Evolutionary conservation across 35 echinoderm and acorn worm genomes (phyloP).

Genomic region (Acanthaster planci): DNA sequence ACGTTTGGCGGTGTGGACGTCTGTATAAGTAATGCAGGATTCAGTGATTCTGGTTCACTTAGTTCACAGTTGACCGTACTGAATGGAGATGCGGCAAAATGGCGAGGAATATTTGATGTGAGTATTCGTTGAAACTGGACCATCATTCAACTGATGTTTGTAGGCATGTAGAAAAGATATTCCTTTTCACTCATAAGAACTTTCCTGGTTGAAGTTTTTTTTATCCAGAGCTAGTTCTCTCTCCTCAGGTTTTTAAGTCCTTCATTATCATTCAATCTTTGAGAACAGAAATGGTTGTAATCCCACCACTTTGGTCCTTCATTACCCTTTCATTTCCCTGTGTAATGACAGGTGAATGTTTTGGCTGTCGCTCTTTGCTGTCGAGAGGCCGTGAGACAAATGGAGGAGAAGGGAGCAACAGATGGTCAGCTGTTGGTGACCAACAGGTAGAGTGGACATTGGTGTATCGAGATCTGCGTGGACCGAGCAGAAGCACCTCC

Average conservation of each 20-base stretch:
- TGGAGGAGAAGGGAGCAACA: slow-evolving; percentile 26
- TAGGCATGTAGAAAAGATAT: no score
- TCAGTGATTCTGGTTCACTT: neutral
- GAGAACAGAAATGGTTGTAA: no score
- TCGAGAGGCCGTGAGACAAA: slow-evolving; percentile 30
- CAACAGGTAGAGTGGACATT: slow-evolving; percentile 21
- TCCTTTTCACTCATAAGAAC: no score
- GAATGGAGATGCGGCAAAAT: slow-evolving; percentile 26
- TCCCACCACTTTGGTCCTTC: no score
- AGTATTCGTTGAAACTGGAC: neutral
- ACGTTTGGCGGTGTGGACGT: slow-evolving; percentile 51
- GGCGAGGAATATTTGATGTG: slow-evolving; percentile 48
- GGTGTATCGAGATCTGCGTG: no score
- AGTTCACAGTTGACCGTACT: neutral
- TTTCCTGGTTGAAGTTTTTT: no score
- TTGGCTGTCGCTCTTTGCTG: slow-evolving; percentile 23
- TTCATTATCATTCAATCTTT: no score
- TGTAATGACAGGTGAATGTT: slow-evolving; percentile 36
- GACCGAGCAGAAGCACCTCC: no score
- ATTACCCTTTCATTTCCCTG: neutral
- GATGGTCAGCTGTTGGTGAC: slow-evolving; percentile 48
- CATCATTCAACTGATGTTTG: no score
- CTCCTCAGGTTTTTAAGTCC: no score
- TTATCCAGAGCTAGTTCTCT: no score
- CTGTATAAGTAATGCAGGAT: slow-evolving; percentile 49